phyloP scores from a whole-genome alignment of 2,888 invertebrate genomes.

The Plebejus melissa region DNA sequence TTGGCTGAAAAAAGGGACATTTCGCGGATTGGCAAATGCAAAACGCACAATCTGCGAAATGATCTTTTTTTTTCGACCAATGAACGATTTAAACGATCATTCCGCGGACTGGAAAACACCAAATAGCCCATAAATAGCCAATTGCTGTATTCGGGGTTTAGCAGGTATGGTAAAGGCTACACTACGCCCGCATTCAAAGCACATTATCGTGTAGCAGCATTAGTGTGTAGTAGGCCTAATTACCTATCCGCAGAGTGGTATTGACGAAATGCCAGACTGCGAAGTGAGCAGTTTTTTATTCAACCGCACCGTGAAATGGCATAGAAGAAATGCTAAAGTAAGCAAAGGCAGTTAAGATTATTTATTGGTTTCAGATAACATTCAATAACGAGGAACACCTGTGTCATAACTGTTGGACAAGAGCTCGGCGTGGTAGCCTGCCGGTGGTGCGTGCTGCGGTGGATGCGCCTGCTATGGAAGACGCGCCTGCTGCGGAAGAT shows the following conservation, averaged over 20 bases:
- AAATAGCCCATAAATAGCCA: no score
- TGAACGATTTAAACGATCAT: no score
- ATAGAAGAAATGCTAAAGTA: not conserved
- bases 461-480: no score
- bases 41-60: no score
- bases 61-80: no score
- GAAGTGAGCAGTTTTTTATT: not conserved
- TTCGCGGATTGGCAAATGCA: no score
- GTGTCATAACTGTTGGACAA: constrained; percentile 11
- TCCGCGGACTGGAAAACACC: no score
- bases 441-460: not conserved
- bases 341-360: not conserved
- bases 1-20: no score
- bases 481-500: not conserved
- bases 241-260: not conserved
- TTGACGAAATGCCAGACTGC: not conserved
- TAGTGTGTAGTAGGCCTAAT: not conserved
- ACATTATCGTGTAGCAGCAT: not conserved
- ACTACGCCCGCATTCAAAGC: no score
- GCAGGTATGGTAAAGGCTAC: no score
- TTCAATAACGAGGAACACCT: not conserved
- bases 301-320: no score
- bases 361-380: not conserved
- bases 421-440: not conserved
- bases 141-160: no score